Conservation (phyloP, 2,113 vertebrate genomes). For the Circaetus cinerascens region DNA sequence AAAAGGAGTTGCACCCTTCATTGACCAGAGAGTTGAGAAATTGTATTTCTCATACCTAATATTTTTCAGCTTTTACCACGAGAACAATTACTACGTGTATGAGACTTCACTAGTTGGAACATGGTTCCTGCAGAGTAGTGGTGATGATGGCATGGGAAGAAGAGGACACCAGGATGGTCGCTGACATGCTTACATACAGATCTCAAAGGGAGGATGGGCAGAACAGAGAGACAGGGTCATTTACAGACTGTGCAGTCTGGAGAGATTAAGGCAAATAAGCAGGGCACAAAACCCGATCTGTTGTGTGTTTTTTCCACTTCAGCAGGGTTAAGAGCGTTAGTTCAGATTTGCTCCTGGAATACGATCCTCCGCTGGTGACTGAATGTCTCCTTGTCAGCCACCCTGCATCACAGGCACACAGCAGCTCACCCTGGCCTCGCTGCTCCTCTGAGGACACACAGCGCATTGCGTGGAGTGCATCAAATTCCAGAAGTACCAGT, state of each 20-base stretch:
- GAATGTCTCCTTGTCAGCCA: background rate
- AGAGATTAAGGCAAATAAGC: background rate
- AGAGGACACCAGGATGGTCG: background rate
- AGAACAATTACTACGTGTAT: background rate
- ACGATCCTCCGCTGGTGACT: background rate
- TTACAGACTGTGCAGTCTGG: background rate
- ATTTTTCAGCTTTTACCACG: background rate
- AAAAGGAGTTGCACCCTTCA: background rate
- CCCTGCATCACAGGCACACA: background rate
- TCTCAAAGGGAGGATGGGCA: background rate
- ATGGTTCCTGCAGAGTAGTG: background rate
- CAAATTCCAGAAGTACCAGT: background rate
- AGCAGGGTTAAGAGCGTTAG: background rate
- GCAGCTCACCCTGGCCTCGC: background rate
- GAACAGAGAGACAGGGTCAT: accelerated
- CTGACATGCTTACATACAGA: background rate
- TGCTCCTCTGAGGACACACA: accelerated
- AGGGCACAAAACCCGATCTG: background rate
- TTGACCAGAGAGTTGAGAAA: background rate
- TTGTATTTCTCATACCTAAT: background rate
- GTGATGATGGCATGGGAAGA: background rate
- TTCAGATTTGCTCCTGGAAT: background rate
- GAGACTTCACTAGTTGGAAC: background rate
- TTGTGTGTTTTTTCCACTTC: background rate
- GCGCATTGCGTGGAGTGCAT: background rate